Evolutionary conservation across 2,113 vertebrate genomes (phyloP).

Genomic region (Morone saxatilis): DNA sequence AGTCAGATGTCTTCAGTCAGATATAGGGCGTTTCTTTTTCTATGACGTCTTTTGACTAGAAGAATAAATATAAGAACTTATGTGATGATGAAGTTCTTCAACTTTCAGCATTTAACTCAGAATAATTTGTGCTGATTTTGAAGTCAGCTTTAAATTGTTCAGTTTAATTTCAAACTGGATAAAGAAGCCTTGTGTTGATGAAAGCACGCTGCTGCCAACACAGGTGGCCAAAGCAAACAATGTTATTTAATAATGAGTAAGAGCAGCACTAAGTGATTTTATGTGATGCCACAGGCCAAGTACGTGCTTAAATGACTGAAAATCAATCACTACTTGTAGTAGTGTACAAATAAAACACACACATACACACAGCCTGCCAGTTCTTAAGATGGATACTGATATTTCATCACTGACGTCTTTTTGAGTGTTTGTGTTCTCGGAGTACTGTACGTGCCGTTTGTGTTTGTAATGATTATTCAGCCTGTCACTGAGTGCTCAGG

Average conservation of each 20-base stretch:
- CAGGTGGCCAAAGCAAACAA: slow-evolving; percentile 67
- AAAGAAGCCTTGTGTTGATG: slow-evolving; percentile 11
- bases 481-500: slow-evolving; percentile 26
- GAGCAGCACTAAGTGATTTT: slow-evolving; percentile 30
- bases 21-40: no score
- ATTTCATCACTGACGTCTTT: slow-evolving; percentile 60
- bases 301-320: slow-evolving; percentile 23
- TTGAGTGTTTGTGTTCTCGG: slow-evolving; percentile 39
- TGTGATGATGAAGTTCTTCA: no score
- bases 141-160: slow-evolving; percentile 25
- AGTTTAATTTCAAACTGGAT: slow-evolving; percentile 46
- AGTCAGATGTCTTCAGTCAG: no score
- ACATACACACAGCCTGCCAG: slow-evolving; percentile 41
- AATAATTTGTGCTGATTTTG: background rate
- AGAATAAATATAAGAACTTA: no score
- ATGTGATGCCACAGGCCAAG: slow-evolving; percentile 42
- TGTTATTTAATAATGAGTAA: slow-evolving; percentile 54
- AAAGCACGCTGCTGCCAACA: slow-evolving; percentile 10
- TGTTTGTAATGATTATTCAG: slow-evolving; percentile 61
- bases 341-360: slow-evolving; percentile 33
- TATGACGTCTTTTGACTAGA: no score
- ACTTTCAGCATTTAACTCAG: background rate
- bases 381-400: slow-evolving; percentile 61
- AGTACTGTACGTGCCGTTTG: slow-evolving; percentile 48
- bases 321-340: slow-evolving; percentile 44